These are phyloP conservation scores for Sarcophaga variegata DNA, from an alignment of 2,888 invertebrate species.

Conservation along the genomic window DNA sequence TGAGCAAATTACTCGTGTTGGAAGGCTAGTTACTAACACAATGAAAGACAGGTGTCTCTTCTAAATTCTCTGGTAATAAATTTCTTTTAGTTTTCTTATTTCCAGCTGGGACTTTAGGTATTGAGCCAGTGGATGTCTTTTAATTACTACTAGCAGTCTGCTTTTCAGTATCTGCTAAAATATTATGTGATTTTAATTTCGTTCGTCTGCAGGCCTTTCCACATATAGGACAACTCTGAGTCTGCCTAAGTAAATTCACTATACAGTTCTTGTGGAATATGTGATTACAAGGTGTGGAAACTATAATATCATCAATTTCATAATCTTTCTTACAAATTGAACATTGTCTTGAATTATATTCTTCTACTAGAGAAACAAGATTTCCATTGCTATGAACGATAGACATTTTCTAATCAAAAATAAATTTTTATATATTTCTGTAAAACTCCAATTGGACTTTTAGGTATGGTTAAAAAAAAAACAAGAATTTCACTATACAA, in stretches of 20 bases:
- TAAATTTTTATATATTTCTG: too few relatives aligned
- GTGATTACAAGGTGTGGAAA: background rate
- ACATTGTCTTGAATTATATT: background rate
- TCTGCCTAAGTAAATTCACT: background rate
- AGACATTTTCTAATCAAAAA: too few relatives aligned
- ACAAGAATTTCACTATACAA: background rate
- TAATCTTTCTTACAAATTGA: background rate
- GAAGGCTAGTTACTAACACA: too few relatives aligned
- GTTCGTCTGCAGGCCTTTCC: background rate
- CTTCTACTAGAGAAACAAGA: background rate
- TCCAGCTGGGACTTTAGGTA: too few relatives aligned
- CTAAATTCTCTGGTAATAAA: too few relatives aligned
- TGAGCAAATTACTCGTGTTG: too few relatives aligned
- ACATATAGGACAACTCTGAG: background rate
- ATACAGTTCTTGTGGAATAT: background rate
- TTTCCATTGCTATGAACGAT: too few relatives aligned
- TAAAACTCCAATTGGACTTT: too few relatives aligned
- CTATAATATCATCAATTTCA: background rate
- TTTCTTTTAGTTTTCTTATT: too few relatives aligned
- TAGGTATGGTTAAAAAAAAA: too few relatives aligned
- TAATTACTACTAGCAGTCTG: background rate
- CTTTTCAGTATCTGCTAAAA: background rate
- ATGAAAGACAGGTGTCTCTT: too few relatives aligned
- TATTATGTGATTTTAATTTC: background rate
- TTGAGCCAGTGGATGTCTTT: too few relatives aligned